Evolutionary conservation across 2,888 invertebrate species (phyloP).

Genomic region (Harpalus rubripes): DNA sequence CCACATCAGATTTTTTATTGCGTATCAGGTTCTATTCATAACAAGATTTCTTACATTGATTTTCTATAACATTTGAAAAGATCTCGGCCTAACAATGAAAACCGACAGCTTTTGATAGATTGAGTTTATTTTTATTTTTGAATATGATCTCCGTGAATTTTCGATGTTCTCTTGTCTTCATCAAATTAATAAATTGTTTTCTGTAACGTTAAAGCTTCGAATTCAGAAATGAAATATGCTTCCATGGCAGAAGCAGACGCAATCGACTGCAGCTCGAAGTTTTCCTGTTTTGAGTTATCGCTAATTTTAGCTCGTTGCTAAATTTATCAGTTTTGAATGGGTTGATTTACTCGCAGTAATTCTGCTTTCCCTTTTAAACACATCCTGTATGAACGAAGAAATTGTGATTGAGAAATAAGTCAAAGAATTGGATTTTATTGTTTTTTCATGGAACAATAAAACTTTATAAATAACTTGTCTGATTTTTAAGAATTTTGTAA

Average conservation of each 20-base stretch:
- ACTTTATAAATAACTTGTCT: constrained; percentile 39
- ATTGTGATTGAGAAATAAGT: constrained; percentile 50
- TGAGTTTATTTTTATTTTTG: too few species aligned
- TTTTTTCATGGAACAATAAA: constrained; percentile 57
- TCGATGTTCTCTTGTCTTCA: too few species aligned
- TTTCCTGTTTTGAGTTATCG: constrained; percentile 39
- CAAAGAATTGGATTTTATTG: constrained; percentile 39
- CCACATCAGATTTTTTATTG: too few species aligned
- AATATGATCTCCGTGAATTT: too few species aligned
- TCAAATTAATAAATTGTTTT: too few species aligned
- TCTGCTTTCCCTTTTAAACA: constrained; percentile 45
- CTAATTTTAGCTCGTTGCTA: constrained; percentile 54
- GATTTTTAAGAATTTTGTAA: constrained; percentile 49
- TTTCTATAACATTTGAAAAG: too few species aligned
- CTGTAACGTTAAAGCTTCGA: neutral
- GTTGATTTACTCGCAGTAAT: constrained; percentile 48
- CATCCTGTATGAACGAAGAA: constrained; percentile 34
- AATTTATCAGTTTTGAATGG: constrained; percentile 30
- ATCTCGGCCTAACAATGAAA: too few species aligned
- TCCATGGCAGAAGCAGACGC: constrained; percentile 19
- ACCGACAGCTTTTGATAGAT: too few species aligned
- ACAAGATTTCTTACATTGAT: too few species aligned
- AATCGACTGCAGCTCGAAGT: constrained; percentile 33
- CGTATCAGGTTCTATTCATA: too few species aligned
- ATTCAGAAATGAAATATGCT: neutral